Evolutionary conservation across 2,113 vertebrate genomes (phyloP).

Genomic region (Orycteropus afer): DNA sequence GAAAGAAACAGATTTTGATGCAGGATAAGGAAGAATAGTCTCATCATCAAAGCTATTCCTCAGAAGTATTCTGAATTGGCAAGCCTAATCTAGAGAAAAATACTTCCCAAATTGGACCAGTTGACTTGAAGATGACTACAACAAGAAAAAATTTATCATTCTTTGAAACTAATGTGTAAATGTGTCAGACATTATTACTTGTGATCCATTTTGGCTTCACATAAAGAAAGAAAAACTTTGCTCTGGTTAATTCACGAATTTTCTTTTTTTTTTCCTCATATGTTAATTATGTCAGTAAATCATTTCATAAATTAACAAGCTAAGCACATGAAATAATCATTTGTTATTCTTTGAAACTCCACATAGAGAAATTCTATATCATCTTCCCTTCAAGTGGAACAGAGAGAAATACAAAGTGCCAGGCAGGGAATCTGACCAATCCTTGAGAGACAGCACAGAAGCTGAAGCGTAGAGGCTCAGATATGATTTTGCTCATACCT

Average conservation of each 20-base stretch:
- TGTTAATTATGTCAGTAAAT: background rate
- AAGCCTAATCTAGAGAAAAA: background rate
- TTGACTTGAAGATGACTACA: background rate
- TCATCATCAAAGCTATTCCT: background rate
- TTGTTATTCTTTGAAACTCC: background rate
- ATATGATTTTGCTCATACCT: background rate
- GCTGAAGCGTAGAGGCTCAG: background rate
- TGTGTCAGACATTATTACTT: background rate
- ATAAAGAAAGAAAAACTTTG: too few relatives aligned
- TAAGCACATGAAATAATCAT: background rate
- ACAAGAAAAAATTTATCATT: background rate
- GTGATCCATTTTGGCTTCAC: background rate
- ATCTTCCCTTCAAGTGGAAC: background rate
- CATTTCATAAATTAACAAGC: background rate
- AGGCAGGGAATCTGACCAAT: fast-evolving
- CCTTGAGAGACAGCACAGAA: fast-evolving
- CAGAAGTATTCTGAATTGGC: background rate
- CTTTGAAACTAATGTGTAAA: background rate
- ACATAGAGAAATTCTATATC: background rate
- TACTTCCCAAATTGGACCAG: background rate
- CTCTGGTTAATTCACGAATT: background rate
- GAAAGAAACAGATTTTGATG: background rate
- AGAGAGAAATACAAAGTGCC: background rate
- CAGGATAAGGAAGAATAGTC: background rate
- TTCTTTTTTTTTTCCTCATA: background rate